These are phyloP conservation scores for Entomyzon cyanotis DNA, from an alignment of 2,113 vertebrate genomes.

Conservation along the genomic window DNA sequence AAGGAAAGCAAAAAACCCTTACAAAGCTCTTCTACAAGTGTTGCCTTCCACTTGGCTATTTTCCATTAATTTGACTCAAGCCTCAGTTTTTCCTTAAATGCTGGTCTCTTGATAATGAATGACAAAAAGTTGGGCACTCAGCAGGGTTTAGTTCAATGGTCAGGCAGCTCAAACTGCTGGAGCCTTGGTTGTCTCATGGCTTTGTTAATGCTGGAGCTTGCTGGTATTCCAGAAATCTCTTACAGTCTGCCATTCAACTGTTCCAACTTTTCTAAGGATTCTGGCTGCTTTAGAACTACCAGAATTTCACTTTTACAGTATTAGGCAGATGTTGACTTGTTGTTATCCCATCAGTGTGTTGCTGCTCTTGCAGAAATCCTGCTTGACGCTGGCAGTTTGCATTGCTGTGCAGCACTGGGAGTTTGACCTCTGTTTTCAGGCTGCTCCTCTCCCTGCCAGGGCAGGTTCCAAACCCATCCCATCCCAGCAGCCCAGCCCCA, in stretches of 20 bases:
- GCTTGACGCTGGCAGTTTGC: fast-evolving
- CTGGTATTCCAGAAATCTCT: not conserved
- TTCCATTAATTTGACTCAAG: not conserved
- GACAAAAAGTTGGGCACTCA: not conserved
- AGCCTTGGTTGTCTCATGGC: fast-evolving
- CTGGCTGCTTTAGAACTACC: not conserved
- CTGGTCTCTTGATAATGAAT: not conserved
- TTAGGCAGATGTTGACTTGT: not conserved
- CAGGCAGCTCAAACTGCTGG: not conserved
- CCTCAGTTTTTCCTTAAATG: not conserved
- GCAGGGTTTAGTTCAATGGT: not conserved
- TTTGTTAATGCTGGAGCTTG: not conserved
- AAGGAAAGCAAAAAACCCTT: not conserved
- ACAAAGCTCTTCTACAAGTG: not conserved
- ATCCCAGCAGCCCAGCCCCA: not conserved
- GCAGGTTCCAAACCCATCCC: not conserved
- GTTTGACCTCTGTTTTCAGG: not conserved
- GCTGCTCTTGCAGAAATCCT: not conserved
- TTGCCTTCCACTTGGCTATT: not conserved
- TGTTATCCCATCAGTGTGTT: not conserved
- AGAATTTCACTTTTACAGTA: not conserved
- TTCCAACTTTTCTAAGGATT: not conserved
- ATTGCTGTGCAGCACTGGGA: not conserved
- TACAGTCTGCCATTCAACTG: fast-evolving
- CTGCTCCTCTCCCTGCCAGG: not conserved